Evolutionary conservation across 2,888 invertebrate genomes (phyloP), one percentile per base, ranked within the genome.

Genomic region (Lottia gigantea): DNA sequence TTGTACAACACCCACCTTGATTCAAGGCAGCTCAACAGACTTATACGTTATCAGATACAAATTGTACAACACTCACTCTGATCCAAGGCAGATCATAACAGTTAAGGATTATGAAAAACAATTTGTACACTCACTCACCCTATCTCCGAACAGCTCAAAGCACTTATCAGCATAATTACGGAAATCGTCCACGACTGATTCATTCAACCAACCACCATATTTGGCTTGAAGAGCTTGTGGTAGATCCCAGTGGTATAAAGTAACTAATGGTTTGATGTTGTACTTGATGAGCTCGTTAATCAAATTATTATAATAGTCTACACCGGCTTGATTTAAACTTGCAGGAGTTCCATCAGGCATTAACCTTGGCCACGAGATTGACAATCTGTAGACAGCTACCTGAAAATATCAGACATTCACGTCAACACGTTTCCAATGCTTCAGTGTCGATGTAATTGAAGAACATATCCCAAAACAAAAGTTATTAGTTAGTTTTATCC

Each of bases 281-380:
- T 90, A 89, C 0, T 86, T 89, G 6, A 93, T 75, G 8, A 95
- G 90, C 79, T 92, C 93, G 80, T 94, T 90, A 68, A 95, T 93
- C 63, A 95, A 88, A 77, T 92, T 91, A 82, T 92, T 92, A 86
- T 95, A 95, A 87, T 94, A 94, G 71, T 91, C 89, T 8, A 95
- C 90, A 16, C 94, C 95, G 2, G 91, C 90, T 55, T 90, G 88
- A 83, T 93, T 95, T 46, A 94, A 47, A 11, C 69, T 64, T 19
- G 70, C 68, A 0, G 49, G 68, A 3, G 82, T 83, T 0, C 86
- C 95, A n/a, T 90, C 91, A 0, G 95, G 94, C 75, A 95, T 89
- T 66, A 95, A 90, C 66, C 95, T 90, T 0, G 93, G 88, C 95
- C 95, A 95, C 0, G 94, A 92, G 45, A 90, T 78, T 1, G 90